phyloP scores from a whole-genome alignment of 2,797 vertebrate species.

The Thamnophis elegans region DNA sequence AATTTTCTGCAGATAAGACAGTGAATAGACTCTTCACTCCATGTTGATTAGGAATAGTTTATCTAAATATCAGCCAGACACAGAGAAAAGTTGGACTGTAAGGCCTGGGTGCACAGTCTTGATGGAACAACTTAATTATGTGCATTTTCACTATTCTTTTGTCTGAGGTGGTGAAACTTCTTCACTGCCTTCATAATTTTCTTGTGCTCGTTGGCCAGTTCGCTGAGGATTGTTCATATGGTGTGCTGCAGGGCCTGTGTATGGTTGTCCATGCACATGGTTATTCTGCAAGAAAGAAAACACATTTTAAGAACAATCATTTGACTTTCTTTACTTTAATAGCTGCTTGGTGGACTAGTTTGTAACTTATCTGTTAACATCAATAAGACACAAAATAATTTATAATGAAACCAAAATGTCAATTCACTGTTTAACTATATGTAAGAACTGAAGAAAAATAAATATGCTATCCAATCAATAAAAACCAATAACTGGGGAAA shows the following conservation, averaged over 20 bases:
- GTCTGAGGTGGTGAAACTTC: slow-evolving; percentile 89
- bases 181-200: slow-evolving; percentile 96
- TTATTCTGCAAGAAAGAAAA: slow-evolving; percentile 86
- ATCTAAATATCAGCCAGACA: slow-evolving; percentile 86
- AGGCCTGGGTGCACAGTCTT: slow-evolving; percentile 92
- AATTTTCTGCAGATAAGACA: slow-evolving; percentile 90
- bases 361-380: slow-evolving; percentile 21
- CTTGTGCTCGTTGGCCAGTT: slow-evolving; percentile 96
- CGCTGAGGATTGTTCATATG: slow-evolving; percentile 99
- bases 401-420: slow-evolving; percentile 24
- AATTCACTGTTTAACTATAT: slow-evolving; percentile 12
- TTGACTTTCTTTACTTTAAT: background rate
- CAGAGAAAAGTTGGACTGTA: slow-evolving; percentile 83
- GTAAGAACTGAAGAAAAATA: slow-evolving; percentile 10
- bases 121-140: slow-evolving; percentile 81
- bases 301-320: slow-evolving; percentile 32
- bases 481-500: background rate
- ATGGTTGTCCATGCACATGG: slow-evolving; percentile 98
- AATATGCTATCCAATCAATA: slow-evolving; percentile 29
- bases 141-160: slow-evolving; percentile 90
- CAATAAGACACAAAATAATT: slow-evolving; percentile 11
- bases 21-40: slow-evolving; percentile 90
- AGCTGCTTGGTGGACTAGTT: accelerated
- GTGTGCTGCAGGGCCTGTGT: slow-evolving; percentile 97
- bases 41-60: slow-evolving; percentile 87